Evolutionary conservation across 2,888 invertebrate species (phyloP).

Genomic region (Phlogophora meticulosa): DNA sequence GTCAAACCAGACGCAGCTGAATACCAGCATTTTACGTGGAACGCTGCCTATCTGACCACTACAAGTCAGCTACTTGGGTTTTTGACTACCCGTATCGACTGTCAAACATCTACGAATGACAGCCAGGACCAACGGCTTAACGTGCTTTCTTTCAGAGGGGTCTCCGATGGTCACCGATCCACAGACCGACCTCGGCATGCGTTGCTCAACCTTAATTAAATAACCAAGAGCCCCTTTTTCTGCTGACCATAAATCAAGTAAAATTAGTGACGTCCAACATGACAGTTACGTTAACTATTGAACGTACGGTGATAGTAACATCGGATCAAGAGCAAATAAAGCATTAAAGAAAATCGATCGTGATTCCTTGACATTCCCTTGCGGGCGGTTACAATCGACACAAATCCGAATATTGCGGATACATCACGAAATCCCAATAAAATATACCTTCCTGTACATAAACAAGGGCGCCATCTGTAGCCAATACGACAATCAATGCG

Average conservation of each 20-base stretch:
- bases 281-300: not conserved
- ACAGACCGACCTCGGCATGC: too few relatives aligned
- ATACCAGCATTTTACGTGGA: too few relatives aligned
- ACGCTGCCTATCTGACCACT: too few relatives aligned
- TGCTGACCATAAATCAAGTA: not conserved
- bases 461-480: conserved; percentile 79
- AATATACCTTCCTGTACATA: conserved; percentile 79
- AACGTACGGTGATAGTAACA: conserved; percentile 3
- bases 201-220: too few relatives aligned
- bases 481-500: conserved; percentile 72
- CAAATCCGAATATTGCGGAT: conserved; percentile 76
- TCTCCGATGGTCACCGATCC: too few relatives aligned
- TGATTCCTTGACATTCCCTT: conserved; percentile 66
- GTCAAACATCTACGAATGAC: too few relatives aligned
- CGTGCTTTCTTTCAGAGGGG: too few relatives aligned
- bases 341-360: conserved; percentile 62
- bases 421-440: conserved; percentile 84
- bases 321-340: conserved; percentile 47
- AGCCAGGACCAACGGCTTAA: too few relatives aligned
- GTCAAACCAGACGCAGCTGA: too few relatives aligned
- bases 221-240: too few relatives aligned
- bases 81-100: too few relatives aligned
- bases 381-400: conserved; percentile 72
- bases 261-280: not conserved
- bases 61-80: too few relatives aligned